These are phyloP conservation scores for Heteromyza rotundicornis DNA, from an alignment of 2,888 invertebrate genomes.

Conservation along the genomic window DNA sequence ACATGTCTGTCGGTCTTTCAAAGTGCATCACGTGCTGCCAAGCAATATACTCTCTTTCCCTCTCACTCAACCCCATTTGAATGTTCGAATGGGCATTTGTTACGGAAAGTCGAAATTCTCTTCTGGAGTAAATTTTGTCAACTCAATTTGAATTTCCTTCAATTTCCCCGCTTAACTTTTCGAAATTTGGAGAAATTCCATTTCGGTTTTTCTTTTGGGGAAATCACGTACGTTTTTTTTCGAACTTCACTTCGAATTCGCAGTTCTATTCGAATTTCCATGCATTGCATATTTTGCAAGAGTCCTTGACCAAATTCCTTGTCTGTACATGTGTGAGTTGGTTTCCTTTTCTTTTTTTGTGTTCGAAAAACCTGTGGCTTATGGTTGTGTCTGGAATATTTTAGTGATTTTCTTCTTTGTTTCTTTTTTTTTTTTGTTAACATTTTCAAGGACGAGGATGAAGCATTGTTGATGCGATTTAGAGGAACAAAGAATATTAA, in stretches of 20 bases:
- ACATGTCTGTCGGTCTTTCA: too few relatives aligned
- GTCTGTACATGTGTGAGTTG: conserved; percentile 20
- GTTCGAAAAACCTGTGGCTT: conserved; percentile 20
- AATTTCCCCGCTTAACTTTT: not conserved
- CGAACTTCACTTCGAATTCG: too few relatives aligned
- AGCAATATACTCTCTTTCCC: conserved; percentile 4
- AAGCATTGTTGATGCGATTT: too few relatives aligned
- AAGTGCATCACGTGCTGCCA: conserved; percentile 17
- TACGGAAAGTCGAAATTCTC: too few relatives aligned
- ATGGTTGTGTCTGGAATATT: conserved; percentile 19
- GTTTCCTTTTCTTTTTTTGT: not conserved
- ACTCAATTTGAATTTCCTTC: not conserved
- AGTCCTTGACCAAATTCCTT: conserved; percentile 53
- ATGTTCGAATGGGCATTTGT: too few relatives aligned
- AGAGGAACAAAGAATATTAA: too few relatives aligned
- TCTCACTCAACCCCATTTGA: not conserved
- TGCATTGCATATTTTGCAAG: conserved; percentile 5
- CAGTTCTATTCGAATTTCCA: conserved; percentile 24
- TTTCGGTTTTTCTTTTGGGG: not conserved
- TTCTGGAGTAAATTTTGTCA: too few relatives aligned
- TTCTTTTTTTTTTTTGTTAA: not conserved
- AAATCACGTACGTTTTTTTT: too few relatives aligned
- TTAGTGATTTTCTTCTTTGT: conserved; percentile 1
- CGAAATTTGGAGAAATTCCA: not conserved
- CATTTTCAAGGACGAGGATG: conserved; percentile 11